These are phyloP conservation scores for Pyrgus malvae DNA, from an alignment of 2,888 invertebrate species.

Conservation along the genomic window DNA sequence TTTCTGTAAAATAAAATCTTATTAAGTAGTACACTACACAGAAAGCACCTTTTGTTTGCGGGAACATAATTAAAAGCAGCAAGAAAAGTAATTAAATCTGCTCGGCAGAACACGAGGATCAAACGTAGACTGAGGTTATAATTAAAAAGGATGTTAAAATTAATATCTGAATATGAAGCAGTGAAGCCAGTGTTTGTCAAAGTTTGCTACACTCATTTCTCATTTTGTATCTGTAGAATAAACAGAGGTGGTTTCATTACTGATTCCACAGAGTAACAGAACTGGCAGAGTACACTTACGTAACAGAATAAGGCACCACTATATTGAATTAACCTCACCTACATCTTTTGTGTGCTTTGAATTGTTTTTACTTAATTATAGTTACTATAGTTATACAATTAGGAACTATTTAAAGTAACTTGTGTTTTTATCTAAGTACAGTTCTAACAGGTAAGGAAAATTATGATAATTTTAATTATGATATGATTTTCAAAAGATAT, in stretches of 20 bases:
- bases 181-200: constrained; percentile 46
- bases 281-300: neutral
- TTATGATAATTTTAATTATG: too few relatives aligned
- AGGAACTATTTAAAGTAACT: too few relatives aligned
- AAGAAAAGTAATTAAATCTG: constrained; percentile 4
- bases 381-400: too few relatives aligned
- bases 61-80: neutral
- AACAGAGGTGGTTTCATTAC: constrained; percentile 73
- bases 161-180: constrained; percentile 30
- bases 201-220: constrained; percentile 71
- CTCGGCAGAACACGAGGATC: neutral
- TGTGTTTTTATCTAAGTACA: too few relatives aligned
- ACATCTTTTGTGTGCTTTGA: neutral
- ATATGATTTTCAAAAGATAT: too few relatives aligned
- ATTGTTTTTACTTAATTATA: neutral
- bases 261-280: constrained; percentile 58
- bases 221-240: constrained; percentile 73
- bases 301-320: neutral
- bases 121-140: neutral
- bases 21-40: neutral
- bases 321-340: neutral
- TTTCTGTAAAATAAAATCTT: too few relatives aligned
- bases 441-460: too few relatives aligned
- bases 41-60: neutral
- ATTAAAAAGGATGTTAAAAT: constrained; percentile 23